Conservation (phyloP, 1,140 invertebrate species). For the Neodiprion virginianus region DNA sequence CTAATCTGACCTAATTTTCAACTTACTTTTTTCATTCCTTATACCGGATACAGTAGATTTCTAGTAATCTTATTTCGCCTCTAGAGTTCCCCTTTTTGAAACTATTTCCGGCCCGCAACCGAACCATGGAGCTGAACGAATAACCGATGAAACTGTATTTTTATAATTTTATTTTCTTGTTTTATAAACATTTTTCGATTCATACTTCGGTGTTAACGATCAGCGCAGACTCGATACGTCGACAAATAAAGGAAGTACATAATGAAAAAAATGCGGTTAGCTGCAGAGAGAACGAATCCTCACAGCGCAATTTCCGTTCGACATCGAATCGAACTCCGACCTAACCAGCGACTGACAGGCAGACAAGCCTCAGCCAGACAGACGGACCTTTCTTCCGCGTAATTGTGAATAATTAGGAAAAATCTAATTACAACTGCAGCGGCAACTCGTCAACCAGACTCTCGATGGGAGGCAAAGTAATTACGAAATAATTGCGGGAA, state of each 20-base stretch:
- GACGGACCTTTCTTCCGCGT: neutral
- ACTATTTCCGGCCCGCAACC: no score
- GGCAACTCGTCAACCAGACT: constrained; percentile 1
- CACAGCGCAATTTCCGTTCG: no score
- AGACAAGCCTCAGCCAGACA: neutral
- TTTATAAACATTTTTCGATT: no score
- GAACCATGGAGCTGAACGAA: no score
- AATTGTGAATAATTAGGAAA: constrained; percentile 8
- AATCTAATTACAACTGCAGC: constrained; percentile 7
- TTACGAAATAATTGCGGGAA: constrained; percentile 4
- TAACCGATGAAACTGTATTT: neutral
- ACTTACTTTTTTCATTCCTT: no score
- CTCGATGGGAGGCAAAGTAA: constrained; percentile 3
- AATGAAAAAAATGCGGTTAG: neutral
- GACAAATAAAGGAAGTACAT: neutral
- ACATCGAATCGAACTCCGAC: neutral
- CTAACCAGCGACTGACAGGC: neutral
- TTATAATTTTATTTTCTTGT: no score
- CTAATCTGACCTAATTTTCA: no score
- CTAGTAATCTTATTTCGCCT: no score
- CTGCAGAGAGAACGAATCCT: no score
- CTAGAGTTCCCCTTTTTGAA: no score
- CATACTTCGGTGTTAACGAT: no score
- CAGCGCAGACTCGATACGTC: neutral
- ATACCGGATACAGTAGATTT: no score